phyloP scores from a whole-genome alignment of 2,888 invertebrate species.

The Cepaea hortensis region DNA sequence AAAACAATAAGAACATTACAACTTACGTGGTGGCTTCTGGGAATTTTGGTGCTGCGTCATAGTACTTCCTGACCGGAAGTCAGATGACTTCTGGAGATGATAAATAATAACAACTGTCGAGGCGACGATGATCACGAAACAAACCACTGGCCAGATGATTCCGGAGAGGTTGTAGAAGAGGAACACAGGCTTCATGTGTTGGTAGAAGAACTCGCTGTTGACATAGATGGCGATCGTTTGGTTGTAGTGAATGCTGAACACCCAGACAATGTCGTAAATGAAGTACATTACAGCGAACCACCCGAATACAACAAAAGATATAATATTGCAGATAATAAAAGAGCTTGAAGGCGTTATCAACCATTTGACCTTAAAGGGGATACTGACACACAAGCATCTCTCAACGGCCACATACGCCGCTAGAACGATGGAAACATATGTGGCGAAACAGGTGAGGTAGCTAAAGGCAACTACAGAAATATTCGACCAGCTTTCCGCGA shows the following conservation, averaged over 20 bases:
- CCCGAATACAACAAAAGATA: constrained; percentile 19
- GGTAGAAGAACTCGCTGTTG: too few species aligned
- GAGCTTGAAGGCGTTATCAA: neutral
- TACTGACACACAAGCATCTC: constrained; percentile 36
- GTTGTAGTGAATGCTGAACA: neutral
- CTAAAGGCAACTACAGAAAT: constrained; percentile 18
- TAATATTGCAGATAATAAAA: neutral
- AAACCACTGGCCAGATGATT: constrained; percentile 11
- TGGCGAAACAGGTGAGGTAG: constrained; percentile 22
- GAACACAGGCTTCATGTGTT: too few species aligned
- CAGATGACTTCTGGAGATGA: constrained; percentile 5
- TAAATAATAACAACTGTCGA: constrained; percentile 17
- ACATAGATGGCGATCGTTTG: too few species aligned
- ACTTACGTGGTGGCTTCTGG: too few species aligned
- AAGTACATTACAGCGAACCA: neutral
- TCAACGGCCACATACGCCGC: neutral
- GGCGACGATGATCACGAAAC: constrained; percentile 28
- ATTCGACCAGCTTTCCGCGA: constrained; percentile 31
- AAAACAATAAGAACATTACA: too few species aligned
- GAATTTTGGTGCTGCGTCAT: neutral
- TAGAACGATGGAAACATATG: neutral
- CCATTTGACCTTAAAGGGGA: constrained; percentile 18
- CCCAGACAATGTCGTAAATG: constrained; percentile 29
- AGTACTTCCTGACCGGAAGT: neutral
- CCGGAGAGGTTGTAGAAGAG: neutral